A percentile compares a stretch with the other conserved stretches of the same genome.
Evolutionary conservation across 2,888 invertebrate genomes (phyloP).

Genomic region (Watsonalla cultraria): DNA sequence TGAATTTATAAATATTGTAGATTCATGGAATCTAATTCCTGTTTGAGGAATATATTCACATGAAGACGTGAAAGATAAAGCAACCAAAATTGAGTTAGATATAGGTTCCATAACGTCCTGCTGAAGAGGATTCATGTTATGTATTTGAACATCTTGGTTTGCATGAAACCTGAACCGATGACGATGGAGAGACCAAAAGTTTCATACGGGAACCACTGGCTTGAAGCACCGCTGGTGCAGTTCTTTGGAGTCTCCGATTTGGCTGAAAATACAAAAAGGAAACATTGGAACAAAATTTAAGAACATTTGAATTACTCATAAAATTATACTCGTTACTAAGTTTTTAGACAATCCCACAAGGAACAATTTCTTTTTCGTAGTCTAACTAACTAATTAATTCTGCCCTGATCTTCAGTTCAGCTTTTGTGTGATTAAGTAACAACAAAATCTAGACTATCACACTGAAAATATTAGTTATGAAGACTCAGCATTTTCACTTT

Average conservation of each 20-base stretch:
- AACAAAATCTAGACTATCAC: too few species aligned
- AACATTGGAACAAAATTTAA: background rate
- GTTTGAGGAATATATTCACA: background rate
- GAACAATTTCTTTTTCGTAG: too few species aligned
- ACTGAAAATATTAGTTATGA: too few species aligned
- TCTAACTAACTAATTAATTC: too few species aligned
- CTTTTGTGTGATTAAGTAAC: too few species aligned
- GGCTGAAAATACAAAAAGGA: slow-evolving; percentile 37
- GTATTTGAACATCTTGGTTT: slow-evolving; percentile 46
- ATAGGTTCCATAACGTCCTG: background rate
- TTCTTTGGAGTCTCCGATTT: slow-evolving; percentile 64
- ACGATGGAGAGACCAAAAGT: slow-evolving; percentile 30
- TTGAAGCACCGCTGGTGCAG: slow-evolving; percentile 53
- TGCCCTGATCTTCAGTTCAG: too few species aligned
- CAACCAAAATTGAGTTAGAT: slow-evolving; percentile 11
- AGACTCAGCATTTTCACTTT: too few species aligned
- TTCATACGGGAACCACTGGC: slow-evolving; percentile 29
- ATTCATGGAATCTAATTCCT: background rate
- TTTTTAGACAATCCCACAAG: too few species aligned
- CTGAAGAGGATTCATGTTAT: slow-evolving; percentile 31
- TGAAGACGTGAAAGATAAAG: slow-evolving; percentile 12
- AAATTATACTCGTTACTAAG: too few species aligned
- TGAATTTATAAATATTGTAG: slow-evolving; percentile 1
- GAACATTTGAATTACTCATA: too few species aligned
- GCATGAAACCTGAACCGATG: slow-evolving; percentile 30